phyloP scores from a whole-genome alignment of 2,888 invertebrate species.

The Agonopterix heracliana region DNA sequence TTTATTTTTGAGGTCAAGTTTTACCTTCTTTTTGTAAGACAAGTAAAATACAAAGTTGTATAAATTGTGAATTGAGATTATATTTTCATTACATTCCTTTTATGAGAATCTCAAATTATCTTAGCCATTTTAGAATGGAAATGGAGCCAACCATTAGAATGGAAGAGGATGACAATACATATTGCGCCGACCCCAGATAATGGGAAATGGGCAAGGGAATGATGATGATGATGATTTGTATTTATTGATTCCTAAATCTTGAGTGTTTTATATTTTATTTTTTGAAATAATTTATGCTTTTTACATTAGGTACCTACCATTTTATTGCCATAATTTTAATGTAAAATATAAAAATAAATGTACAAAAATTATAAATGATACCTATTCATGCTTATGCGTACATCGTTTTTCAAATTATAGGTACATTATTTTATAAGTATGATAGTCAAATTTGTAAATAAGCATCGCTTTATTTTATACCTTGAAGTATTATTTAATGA shows the following conservation, averaged over 20 bases:
- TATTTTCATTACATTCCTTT: no score
- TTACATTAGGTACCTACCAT: slow-evolving; percentile 2
- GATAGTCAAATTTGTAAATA: slow-evolving; percentile 18
- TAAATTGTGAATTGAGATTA: no score
- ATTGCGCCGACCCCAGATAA: no score
- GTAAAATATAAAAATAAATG: slow-evolving; percentile 38
- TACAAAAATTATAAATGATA: slow-evolving; percentile 28
- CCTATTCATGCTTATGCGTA: background rate
- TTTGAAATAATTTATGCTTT: slow-evolving; percentile 1
- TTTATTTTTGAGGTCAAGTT: no score
- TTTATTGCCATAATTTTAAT: slow-evolving; percentile 9
- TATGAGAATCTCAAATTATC: slow-evolving; percentile 29
- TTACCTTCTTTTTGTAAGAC: no score
- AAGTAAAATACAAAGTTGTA: no score
- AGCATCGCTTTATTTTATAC: slow-evolving; percentile 36
- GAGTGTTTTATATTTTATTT: slow-evolving; percentile 13
- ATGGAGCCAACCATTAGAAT: no score
- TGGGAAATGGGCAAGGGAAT: no score
- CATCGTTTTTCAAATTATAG: background rate
- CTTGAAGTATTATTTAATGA: slow-evolving; percentile 47
- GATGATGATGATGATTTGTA: no score
- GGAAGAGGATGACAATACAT: no score
- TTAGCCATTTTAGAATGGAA: slow-evolving; percentile 48
- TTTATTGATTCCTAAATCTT: slow-evolving; percentile 7
- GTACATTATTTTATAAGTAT: background rate